A percentile compares a stretch with the other conserved stretches of the same genome.
Conservation (phyloP, 2,888 invertebrate genomes). For the Campoplex capitator region DNA sequence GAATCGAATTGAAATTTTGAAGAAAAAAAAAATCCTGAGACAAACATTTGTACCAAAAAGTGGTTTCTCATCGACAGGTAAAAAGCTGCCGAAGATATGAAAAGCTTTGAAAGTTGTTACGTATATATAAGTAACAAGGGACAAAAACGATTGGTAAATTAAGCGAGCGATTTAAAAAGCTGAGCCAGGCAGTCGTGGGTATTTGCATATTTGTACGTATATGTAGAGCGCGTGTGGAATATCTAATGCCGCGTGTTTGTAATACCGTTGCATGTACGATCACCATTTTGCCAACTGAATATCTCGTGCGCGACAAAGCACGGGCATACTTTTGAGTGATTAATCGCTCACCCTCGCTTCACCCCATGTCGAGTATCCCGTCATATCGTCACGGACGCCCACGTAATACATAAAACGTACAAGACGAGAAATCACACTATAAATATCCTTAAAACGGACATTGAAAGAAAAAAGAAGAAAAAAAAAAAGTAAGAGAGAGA, state of each 20-base stretch:
- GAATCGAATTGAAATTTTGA: too few species aligned
- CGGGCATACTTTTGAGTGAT: slow-evolving; percentile 78
- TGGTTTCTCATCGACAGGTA: neutral
- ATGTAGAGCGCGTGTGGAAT: slow-evolving; percentile 73
- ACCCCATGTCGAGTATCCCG: slow-evolving; percentile 60
- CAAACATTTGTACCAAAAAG: too few species aligned
- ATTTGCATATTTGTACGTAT: neutral
- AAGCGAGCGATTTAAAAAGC: neutral
- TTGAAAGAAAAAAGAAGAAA: neutral
- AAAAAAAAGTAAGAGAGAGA: neutral
- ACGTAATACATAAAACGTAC: slow-evolving; percentile 68
- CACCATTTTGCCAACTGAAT: slow-evolving; percentile 75
- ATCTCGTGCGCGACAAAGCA: slow-evolving; percentile 74
- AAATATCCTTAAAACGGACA: neutral
- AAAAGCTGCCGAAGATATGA: neutral
- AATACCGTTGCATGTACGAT: slow-evolving; percentile 77
- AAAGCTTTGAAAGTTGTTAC: neutral
- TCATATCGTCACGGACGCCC: slow-evolving; percentile 72
- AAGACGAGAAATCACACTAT: slow-evolving; percentile 38
- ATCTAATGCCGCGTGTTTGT: slow-evolving; percentile 78
- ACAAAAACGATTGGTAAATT: neutral
- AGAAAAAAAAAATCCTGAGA: too few species aligned
- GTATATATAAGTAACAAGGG: too few species aligned
- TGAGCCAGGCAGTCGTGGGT: neutral
- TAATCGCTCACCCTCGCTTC: slow-evolving; percentile 74